phyloP scores from a whole-genome alignment of 1,140 invertebrate genomes.

The Harpegnathos saltator region DNA sequence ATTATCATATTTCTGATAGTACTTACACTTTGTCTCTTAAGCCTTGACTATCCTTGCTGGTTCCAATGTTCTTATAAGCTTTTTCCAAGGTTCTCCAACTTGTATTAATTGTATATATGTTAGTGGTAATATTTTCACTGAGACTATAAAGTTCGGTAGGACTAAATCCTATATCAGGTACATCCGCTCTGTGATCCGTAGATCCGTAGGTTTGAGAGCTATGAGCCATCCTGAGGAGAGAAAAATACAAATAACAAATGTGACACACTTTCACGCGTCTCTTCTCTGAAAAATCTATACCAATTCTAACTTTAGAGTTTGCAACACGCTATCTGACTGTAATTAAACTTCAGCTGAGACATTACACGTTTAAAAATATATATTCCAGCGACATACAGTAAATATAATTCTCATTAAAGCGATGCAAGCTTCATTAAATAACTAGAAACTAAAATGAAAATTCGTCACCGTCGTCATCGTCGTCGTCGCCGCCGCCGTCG shows the following conservation, averaged over 20 bases:
- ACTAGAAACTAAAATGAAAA: not conserved
- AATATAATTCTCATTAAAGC: not conserved
- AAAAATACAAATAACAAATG: not conserved
- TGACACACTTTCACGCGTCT: not conserved
- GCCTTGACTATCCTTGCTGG: conserved; percentile 90
- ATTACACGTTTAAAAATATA: no score
- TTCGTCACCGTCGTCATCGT: not conserved
- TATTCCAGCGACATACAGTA: no score
- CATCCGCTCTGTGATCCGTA: conserved; percentile 84
- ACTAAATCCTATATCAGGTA: conserved; percentile 90
- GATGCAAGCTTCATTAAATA: not conserved
- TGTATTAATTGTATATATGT: conserved; percentile 91
- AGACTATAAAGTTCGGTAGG: conserved; percentile 91
- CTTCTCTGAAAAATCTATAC: no score
- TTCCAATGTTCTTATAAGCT: conserved; percentile 91
- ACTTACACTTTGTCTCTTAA: conserved; percentile 89
- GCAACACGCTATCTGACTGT: no score
- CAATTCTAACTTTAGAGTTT: no score
- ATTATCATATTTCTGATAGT: not conserved
- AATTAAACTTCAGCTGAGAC: no score
- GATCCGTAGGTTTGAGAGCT: conserved; percentile 84
- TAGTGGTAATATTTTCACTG: conserved; percentile 91
- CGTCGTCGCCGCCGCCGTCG: not conserved
- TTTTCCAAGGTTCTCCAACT: conserved; percentile 90
- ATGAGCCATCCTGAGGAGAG: conserved; percentile 83